These are phyloP conservation scores for Dipus sagitta DNA, from an alignment of 2,797 vertebrate species.

Conservation along the genomic window DNA sequence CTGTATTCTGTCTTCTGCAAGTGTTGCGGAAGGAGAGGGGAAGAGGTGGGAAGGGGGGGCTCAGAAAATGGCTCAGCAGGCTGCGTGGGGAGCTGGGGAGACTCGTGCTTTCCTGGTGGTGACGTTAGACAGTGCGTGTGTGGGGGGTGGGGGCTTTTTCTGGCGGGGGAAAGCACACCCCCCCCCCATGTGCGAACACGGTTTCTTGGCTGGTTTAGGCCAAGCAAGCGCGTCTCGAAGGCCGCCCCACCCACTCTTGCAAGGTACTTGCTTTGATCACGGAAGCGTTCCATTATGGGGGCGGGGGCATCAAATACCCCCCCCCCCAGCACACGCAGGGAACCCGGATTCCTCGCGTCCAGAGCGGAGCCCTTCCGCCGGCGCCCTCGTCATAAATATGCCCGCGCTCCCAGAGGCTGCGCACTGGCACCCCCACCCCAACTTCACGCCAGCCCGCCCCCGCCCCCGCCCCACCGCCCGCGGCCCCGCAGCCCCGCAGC, in stretches of 20 bases:
- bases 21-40: background rate
- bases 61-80: slow-evolving; percentile 26
- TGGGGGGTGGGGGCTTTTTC: background rate
- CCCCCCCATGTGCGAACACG: background rate
- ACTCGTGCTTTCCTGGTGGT: background rate
- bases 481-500: slow-evolving; percentile 65
- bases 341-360: background rate
- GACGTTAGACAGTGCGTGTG: background rate
- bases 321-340: background rate
- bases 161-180: background rate
- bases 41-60: background rate
- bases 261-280: background rate
- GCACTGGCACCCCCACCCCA: background rate
- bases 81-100: background rate
- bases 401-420: background rate
- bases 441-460: background rate
- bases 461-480: background rate
- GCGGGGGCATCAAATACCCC: background rate
- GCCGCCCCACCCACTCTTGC: background rate
- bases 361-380: background rate
- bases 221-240: background rate
- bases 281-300: background rate
- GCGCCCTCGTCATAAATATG: background rate
- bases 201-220: slow-evolving; percentile 2
- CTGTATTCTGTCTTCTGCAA: background rate